phyloP scores from a whole-genome alignment of 2,113 vertebrate species.

The Chauna torquata region DNA sequence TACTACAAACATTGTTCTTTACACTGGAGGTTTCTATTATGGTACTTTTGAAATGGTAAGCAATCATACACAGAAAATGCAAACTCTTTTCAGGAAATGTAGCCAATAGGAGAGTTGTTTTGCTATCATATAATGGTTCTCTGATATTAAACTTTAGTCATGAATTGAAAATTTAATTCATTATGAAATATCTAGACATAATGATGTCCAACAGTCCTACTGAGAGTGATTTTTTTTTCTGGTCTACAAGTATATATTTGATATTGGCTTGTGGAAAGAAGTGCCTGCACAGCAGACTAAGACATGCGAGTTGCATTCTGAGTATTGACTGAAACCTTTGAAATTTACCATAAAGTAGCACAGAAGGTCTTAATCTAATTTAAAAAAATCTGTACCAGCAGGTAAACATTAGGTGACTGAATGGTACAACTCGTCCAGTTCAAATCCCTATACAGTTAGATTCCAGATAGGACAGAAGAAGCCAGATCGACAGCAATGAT shows the following conservation, averaged over 20 bases:
- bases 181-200: not conserved
- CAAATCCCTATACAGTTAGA: not conserved
- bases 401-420: not conserved
- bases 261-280: not conserved
- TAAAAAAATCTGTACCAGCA: not conserved
- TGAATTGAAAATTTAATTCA: not conserved
- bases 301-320: not conserved
- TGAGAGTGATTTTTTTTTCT: not conserved
- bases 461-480: not conserved
- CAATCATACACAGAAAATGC: not conserved
- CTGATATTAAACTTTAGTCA: not conserved
- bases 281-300: not conserved
- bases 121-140: not conserved
- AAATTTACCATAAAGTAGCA: not conserved
- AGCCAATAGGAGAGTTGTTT: not conserved
- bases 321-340: not conserved
- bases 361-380: not conserved
- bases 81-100: not conserved
- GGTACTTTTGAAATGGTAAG: conserved; percentile 7
- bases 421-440: not conserved
- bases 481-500: not conserved
- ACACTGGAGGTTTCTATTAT: not conserved
- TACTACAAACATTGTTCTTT: not conserved
- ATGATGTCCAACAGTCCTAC: not conserved
- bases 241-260: not conserved